These are phyloP conservation scores for Astropecten irregularis DNA, from an alignment of 53 echinoderm and acorn worm genomes.

Conservation along the genomic window DNA sequence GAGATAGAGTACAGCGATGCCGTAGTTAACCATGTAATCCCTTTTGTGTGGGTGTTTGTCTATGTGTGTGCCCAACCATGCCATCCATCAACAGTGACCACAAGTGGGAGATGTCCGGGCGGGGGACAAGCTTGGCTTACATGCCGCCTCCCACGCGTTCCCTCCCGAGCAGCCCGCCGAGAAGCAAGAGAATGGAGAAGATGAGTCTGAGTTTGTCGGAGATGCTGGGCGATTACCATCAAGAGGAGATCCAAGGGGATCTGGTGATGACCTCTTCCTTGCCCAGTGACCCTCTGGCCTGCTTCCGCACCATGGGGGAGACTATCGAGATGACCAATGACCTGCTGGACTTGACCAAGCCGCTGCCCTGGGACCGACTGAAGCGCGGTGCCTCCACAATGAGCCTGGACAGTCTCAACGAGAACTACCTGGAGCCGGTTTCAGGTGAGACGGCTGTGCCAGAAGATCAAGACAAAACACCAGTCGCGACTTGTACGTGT, in stretches of 20 bases:
- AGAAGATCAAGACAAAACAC: constrained; percentile 41
- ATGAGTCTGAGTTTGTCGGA: constrained; percentile 44
- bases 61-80: constrained; percentile 48
- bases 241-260: constrained; percentile 29
- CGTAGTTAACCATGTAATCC: constrained; percentile 23
- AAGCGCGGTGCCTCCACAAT: constrained; percentile 79
- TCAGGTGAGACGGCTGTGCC: neutral
- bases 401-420: constrained; percentile 96
- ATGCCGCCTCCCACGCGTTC: constrained; percentile 1
- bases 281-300: constrained; percentile 7
- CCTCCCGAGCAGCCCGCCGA: constrained; percentile 39
- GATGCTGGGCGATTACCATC: constrained; percentile 53
- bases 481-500: constrained; percentile 45
- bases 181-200: neutral
- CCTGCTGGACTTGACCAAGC: constrained; percentile 69
- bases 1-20: constrained; percentile 29
- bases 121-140: constrained; percentile 7
- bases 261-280: constrained; percentile 23
- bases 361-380: constrained; percentile 53
- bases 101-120: constrained; percentile 23
- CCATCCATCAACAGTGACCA: constrained; percentile 53
- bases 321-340: constrained; percentile 74
- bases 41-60: constrained; percentile 37
- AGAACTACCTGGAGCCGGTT: constrained; percentile 74
- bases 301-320: constrained; percentile 18